Percentiles rank a stretch among this genome's conserved stretches.
phyloP scores from a whole-genome alignment of 1,140 invertebrate species.

The Aphelinus atriplicis region DNA sequence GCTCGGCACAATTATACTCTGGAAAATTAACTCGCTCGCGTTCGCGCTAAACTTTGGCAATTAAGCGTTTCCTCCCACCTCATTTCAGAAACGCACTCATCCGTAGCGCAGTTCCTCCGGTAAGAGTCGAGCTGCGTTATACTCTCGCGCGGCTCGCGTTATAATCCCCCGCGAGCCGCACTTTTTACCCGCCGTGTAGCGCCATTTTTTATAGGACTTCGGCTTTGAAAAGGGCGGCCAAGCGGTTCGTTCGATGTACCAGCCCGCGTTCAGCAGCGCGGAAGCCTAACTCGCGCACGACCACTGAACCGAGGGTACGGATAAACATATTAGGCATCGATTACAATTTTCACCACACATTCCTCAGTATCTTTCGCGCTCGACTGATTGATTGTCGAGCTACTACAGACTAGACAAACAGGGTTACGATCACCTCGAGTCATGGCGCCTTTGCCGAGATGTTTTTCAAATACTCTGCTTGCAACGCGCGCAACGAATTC shows the following conservation, averaged over 20 bases:
- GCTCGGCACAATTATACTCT: slow-evolving; percentile 17
- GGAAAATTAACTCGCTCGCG: slow-evolving; percentile 43
- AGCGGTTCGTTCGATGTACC: too few species aligned
- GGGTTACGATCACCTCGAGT: too few species aligned
- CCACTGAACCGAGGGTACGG: background rate
- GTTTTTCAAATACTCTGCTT: background rate
- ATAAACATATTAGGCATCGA: slow-evolving; percentile 25
- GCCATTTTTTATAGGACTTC: slow-evolving; percentile 27
- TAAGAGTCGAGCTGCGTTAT: too few species aligned
- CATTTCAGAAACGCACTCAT: too few species aligned
- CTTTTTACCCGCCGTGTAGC: slow-evolving; percentile 9
- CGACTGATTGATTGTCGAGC: too few species aligned
- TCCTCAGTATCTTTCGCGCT: background rate
- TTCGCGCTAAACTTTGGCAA: slow-evolving; percentile 17
- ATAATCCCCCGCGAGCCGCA: slow-evolving; percentile 25
- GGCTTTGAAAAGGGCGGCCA: background rate
- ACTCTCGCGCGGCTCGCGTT: slow-evolving; percentile 1
- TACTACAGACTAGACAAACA: too few species aligned
- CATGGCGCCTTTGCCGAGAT: too few species aligned
- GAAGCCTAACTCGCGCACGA: slow-evolving; percentile 21
- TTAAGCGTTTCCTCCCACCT: too few species aligned
- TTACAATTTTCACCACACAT: background rate
- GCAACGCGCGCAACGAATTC: background rate
- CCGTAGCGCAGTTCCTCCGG: too few species aligned
- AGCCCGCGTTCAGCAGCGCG: background rate